Conservation (phyloP, 1,140 invertebrate genomes). For the Pogonus chalceus region DNA sequence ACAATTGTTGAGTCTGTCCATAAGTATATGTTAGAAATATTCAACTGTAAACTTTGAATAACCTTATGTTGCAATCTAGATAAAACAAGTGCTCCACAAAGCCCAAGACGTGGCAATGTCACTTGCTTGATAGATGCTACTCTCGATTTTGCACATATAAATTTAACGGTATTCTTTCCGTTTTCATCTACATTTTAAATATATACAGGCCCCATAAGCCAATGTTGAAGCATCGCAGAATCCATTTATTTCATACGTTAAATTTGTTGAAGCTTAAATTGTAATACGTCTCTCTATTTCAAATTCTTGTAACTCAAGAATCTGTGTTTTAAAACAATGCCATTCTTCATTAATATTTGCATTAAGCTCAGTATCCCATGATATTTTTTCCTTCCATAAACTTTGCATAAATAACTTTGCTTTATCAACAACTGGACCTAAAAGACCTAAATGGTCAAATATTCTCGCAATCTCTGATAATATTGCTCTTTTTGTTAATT, state of each 20-base stretch:
- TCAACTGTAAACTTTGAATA: not conserved
- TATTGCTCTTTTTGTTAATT: conserved; percentile 16
- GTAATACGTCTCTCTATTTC: not conserved
- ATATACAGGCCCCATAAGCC: conserved; percentile 24
- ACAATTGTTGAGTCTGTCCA: conserved; percentile 15
- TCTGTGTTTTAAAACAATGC: not conserved
- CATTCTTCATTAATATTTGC: not conserved
- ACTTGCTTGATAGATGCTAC: conserved; percentile 20
- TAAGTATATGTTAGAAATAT: not conserved
- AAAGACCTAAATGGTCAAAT: conserved; percentile 19
- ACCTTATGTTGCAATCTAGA: not conserved
- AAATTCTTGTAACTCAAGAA: not conserved
- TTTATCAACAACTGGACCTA: conserved; percentile 14
- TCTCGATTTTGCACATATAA: conserved; percentile 19
- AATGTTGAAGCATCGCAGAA: conserved; percentile 21
- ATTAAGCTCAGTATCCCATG: conserved; percentile 15
- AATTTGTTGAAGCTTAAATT: not conserved
- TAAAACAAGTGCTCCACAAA: conserved; percentile 14
- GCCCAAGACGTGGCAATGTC: conserved; percentile 20
- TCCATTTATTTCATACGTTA: conserved; percentile 16
- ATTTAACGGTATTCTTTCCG: not conserved
- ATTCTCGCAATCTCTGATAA: conserved; percentile 16
- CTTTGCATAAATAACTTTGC: conserved; percentile 20
- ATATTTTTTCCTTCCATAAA: conserved; percentile 15
- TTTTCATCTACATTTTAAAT: conserved; percentile 13